phyloP scores from a whole-genome alignment of 2,113 vertebrate genomes.

The Solea solea region DNA sequence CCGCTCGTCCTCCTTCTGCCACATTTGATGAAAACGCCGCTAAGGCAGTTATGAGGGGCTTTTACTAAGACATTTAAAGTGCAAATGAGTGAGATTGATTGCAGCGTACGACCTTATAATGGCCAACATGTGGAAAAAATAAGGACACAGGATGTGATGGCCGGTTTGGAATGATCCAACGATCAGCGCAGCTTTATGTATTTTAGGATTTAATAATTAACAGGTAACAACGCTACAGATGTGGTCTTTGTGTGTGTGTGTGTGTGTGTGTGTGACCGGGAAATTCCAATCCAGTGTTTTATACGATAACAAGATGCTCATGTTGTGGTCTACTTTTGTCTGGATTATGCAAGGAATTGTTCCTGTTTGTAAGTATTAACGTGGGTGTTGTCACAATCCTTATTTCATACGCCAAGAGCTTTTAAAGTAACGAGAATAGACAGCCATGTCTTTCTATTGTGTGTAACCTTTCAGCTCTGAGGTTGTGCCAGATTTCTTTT shows the following conservation, averaged over 20 bases:
- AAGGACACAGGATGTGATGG: background rate
- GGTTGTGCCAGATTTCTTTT: constrained; percentile 42
- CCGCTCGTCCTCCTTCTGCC: too few species aligned
- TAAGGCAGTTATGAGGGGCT: too few species aligned
- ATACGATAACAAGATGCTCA: background rate
- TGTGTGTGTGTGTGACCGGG: too few species aligned
- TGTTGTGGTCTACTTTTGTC: background rate
- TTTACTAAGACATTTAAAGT: background rate
- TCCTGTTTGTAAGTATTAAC: constrained; percentile 1
- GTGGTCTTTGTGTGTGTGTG: too few species aligned
- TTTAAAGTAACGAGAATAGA: constrained; percentile 33
- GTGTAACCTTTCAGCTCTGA: constrained; percentile 37
- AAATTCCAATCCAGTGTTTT: too few species aligned
- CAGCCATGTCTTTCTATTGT: constrained; percentile 42
- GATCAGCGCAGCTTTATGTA: background rate
- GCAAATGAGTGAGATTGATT: background rate
- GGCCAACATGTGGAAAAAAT: background rate
- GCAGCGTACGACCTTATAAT: background rate
- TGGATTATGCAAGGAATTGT: background rate
- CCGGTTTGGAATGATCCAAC: background rate
- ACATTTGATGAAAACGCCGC: too few species aligned
- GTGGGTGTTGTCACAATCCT: background rate
- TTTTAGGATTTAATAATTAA: background rate
- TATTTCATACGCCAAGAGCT: constrained; percentile 6
- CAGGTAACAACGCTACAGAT: background rate